Base-by-base conservation (phyloP, 2,113 vertebrate species). In the Phrynosoma platyrhinos region DNA sequence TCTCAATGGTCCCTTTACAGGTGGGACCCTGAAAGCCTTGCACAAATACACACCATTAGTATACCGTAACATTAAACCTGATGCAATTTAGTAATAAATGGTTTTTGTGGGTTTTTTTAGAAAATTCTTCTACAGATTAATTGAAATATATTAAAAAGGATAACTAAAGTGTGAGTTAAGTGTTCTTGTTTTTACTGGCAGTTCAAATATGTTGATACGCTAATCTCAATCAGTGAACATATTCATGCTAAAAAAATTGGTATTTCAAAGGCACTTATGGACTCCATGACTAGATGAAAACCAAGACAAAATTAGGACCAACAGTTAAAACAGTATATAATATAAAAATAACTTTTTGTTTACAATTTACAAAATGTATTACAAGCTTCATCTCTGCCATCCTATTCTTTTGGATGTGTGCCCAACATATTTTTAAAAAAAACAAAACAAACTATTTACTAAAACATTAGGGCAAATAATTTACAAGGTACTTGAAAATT, bases 321-420 rank as follows among this genome's bases (percentile, higher is more conserved):
- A 97, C 97, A 96, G 97, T 97, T 97, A 96, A 97, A 81, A 98
- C 97, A 95, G 97, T 93, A 95, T 97, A 96, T 96, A 97, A 98
- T 99, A 99, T 98, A 99, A 99, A 99, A 99, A 99, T 99, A 99
- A 98, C 98, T 96, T 99, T 98, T 98, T 98, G 97, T 98, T 98
- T 98, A 98, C 97, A 98, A 99, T 99, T 98, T 98, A 99, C 98
- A 99, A 98, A 98, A 98, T 96, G 97, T 96, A 98, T 97, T 98
- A 98, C 98, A 98, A 98, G 98, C 98, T 98, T 97, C 95, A 98
- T 97, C 97, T 96, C 93, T 95, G 96, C 96, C 97, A 96, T 98
- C 95, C 96, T 97, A 96, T 89, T 96, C 94, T 93, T 97, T 96
- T 96, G 96, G 96, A 94, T 96, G 94, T 95, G 94, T 96, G 94